phyloP scores from a whole-genome alignment of 2,113 vertebrate genomes.

The Isurus oxyrinchus region DNA sequence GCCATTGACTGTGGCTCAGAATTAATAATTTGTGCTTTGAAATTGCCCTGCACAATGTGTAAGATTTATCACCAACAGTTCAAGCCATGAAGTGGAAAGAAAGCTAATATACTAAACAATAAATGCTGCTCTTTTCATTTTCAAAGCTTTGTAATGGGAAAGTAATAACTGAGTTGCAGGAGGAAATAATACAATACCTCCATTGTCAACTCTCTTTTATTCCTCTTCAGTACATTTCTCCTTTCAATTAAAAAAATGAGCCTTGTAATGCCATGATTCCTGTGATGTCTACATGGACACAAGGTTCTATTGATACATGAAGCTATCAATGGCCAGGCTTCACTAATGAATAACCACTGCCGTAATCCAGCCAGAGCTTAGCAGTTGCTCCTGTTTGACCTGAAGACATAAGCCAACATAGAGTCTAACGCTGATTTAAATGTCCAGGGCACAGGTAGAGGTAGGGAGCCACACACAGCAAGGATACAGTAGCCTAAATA shows the following conservation, averaged over 20 bases:
- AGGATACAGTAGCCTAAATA: not conserved
- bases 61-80: slow-evolving; percentile 28
- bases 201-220: not conserved
- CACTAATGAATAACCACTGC: not conserved
- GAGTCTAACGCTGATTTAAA: not conserved
- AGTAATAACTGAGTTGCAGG: not conserved
- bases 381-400: not conserved
- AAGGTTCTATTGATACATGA: not conserved
- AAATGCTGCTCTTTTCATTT: slow-evolving; percentile 12
- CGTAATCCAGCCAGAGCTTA: not conserved
- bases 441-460: not conserved
- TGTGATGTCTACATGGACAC: not conserved
- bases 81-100: slow-evolving; percentile 14
- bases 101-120: slow-evolving; percentile 28
- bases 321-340: not conserved
- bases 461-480: not conserved
- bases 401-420: not conserved
- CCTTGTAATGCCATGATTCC: not conserved
- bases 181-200: not conserved
- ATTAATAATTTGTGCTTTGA: slow-evolving; percentile 23
- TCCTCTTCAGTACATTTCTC: not conserved
- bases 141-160: slow-evolving; percentile 22
- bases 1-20: not conserved
- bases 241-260: not conserved
- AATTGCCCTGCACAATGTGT: not conserved